Evolutionary conservation across 2,888 invertebrate species (phyloP).

Genomic region (Noctuana brunneofusca): DNA sequence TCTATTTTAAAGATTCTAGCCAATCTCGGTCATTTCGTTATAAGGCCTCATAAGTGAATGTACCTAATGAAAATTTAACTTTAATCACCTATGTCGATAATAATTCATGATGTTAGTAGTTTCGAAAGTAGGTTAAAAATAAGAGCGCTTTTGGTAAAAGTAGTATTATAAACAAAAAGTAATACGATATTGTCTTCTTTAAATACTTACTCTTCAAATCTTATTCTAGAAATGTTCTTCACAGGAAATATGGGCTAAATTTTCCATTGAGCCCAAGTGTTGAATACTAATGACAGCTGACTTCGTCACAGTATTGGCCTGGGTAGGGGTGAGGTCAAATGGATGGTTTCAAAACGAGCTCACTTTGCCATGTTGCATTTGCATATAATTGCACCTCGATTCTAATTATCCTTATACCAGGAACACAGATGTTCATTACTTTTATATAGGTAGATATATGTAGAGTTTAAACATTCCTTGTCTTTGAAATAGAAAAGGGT

Average conservation of each 20-base stretch:
- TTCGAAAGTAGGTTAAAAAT: not conserved
- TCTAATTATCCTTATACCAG: constrained; percentile 58
- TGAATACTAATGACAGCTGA: constrained; percentile 42
- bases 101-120: not conserved
- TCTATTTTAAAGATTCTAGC: constrained; percentile 27
- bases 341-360: constrained; percentile 70
- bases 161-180: no score
- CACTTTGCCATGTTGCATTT: constrained; percentile 60
- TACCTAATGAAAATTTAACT: constrained; percentile 13
- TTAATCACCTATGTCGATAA: not conserved
- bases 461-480: not conserved
- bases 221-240: not conserved
- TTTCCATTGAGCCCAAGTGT: constrained; percentile 32
- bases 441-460: not conserved
- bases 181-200: no score
- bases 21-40: constrained; percentile 25
- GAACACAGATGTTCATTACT: constrained; percentile 31
- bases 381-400: constrained; percentile 76
- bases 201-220: no score
- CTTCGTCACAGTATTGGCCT: constrained; percentile 46
- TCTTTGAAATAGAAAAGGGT: not conserved
- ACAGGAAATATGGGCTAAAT: not conserved
- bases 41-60: constrained; percentile 11
- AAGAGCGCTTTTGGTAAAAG: not conserved
- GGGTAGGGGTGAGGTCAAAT: constrained; percentile 69